Evolutionary conservation across 2,113 vertebrate genomes (phyloP).

Genomic region (Myotis yumanensis): DNA sequence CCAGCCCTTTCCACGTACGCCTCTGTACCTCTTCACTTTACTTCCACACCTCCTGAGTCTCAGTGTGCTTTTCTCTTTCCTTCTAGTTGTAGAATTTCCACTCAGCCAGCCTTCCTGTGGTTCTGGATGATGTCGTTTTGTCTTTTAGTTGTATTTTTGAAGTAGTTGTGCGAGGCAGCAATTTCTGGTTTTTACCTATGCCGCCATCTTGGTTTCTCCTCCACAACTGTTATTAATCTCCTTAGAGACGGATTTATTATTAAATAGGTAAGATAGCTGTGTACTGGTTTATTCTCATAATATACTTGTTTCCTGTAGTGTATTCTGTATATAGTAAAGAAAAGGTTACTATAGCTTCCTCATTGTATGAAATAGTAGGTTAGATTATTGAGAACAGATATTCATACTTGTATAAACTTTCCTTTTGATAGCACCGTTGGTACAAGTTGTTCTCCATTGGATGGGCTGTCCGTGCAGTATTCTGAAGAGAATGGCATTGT

Average conservation of each 20-base stretch:
- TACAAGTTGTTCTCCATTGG: constrained; percentile 85
- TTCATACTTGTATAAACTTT: not conserved
- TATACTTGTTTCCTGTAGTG: not conserved
- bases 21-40: no score
- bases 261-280: not conserved
- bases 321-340: not conserved
- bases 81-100: no score
- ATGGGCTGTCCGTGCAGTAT: constrained; percentile 82
- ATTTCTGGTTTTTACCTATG: no score
- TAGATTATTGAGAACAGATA: not conserved
- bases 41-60: no score
- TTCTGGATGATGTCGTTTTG: no score
- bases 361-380: not conserved
- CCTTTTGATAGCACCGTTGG: constrained; percentile 76
- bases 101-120: no score
- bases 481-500: constrained; percentile 87
- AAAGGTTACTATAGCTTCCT: not conserved
- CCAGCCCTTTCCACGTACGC: no score
- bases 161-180: no score
- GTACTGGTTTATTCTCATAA: not conserved
- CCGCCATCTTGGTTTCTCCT: no score
- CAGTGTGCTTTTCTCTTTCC: no score
- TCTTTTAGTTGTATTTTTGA: no score
- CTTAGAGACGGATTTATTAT: not conserved
- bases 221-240: not conserved